Base-by-base conservation (phyloP, 2,888 invertebrate species). In the Rhamnusium bicolor region DNA sequence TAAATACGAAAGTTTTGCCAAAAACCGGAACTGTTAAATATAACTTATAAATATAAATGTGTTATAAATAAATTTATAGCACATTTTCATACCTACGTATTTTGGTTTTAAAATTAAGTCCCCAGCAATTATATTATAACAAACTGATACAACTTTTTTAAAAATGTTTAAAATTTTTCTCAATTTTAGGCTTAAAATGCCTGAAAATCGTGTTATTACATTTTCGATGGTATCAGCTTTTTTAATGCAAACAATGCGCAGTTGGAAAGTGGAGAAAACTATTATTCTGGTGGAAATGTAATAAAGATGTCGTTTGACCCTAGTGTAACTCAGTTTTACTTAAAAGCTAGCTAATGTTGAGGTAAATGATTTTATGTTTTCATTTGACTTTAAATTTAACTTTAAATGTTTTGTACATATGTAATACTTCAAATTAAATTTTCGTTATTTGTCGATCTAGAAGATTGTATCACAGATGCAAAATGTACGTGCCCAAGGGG, bases 401-500 rank as follows among this genome's bases (percentile, higher is more conserved):
- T n/a, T 49, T 12, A 14, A n/a, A n/a, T n/a, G 51, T 51, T 51
- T 19, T 18, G 12, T 19, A 18, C 12, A 51, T n/a, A n/a, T n/a
- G n/a, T 51, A 0, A 51, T 18, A 18, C 18, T 18, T 51, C n/a
- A 19, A 18, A 51, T 51, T 19, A 51, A 10, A 51, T 51, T 51
- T 19, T 51, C 19, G 60, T 19, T 60, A 40, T 60, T 18, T 14
- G 19, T 62, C 10, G 62, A 62, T 62, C 16, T 10, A 46, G 46
- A 62, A n/a, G 21, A 62, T 46, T 47, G 47, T 24, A 62, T 62
- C 21, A 47, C 5, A 21, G 12, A 46, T 12, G 47, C 62, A 18
- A 62, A 18, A 47, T 62, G 40, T 62, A 47, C 62, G 1, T 62
- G 47, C 47, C 62, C 62, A 46, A 62, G 62, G n/a, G 47, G 21